phyloP scores from a whole-genome alignment of 2,113 vertebrate genomes.

The Nannobrachium achirus region DNA sequence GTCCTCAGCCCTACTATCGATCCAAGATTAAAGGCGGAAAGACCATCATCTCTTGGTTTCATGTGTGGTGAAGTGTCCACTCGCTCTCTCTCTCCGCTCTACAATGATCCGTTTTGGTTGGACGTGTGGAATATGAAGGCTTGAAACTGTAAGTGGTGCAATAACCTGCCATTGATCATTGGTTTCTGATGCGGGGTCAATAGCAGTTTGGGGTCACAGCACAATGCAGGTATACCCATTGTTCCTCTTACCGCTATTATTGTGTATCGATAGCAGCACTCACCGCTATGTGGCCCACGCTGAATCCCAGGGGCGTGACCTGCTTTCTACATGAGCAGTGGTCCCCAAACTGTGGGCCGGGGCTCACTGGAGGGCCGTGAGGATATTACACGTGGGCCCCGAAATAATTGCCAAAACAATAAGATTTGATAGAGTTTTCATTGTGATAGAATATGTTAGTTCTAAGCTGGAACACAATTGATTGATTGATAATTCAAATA shows the following conservation, averaged over 20 bases:
- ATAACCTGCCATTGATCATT: slow-evolving; percentile 29
- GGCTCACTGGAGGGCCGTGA: too few relatives aligned
- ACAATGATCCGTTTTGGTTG: not conserved
- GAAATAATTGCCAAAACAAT: too few relatives aligned
- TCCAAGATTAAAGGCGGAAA: slow-evolving; percentile 18
- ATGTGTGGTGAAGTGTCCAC: slow-evolving; percentile 7
- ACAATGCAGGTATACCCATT: slow-evolving; percentile 28
- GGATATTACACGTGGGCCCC: too few relatives aligned
- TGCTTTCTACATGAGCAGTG: slow-evolving; percentile 44
- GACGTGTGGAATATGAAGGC: not conserved
- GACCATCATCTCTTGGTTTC: slow-evolving; percentile 35
- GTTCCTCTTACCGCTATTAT: slow-evolving; percentile 18
- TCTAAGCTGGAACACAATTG: too few relatives aligned
- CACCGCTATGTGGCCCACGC: slow-evolving; percentile 6
- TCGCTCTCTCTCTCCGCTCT: not conserved
- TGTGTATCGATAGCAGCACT: slow-evolving; percentile 30
- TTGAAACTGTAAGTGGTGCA: slow-evolving; percentile 4
- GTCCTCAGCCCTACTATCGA: slow-evolving; percentile 18
- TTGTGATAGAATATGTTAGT: too few relatives aligned
- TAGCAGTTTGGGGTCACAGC: not conserved
- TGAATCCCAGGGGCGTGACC: slow-evolving; percentile 35
- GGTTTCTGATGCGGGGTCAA: slow-evolving; percentile 12
- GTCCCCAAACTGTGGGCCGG: too few relatives aligned
- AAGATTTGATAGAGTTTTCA: too few relatives aligned
- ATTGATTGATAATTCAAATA: too few relatives aligned